Evolutionary conservation across 2,888 invertebrate genomes (phyloP), one percentile per base, ranked within the genome.

Genomic region (Crocallis elinguaria): DNA sequence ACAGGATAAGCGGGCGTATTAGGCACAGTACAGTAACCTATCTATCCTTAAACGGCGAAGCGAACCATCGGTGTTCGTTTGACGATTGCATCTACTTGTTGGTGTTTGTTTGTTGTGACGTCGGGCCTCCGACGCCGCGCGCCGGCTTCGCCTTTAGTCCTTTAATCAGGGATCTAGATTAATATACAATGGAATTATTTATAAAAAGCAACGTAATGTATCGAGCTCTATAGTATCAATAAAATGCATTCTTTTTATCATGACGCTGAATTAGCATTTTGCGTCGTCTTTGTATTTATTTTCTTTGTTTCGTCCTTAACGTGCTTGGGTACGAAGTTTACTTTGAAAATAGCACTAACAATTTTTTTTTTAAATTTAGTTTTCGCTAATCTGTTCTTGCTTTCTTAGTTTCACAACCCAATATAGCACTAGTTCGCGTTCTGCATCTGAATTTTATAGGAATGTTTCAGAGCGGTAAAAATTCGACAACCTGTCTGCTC

Each of bases 51-150:
- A 71, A 77, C 61, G 76, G 79, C 59, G 64, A 72, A 73, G 69
- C 73, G 73, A 71, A 73, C 72, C 67, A 75, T 76, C 71, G 74
- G 81, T 79, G 84, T 82, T 80, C 80, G 79, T 76, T 73, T 73
- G 67, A 68, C 68, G 77, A 79, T 81, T 76, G 64, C 62, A 78
- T 79, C 77, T 62, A 58, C 27, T 37, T 29, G 62, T 71, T 64
- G 72, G 67, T 80, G 76, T 85, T 84, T 85, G 84, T 84, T 86
- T 85, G 84, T 79, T 74, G 72, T 77, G 79, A 79, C 76, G 80
- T 78, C 82, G 73, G 56, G 80, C 83, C 79, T 66, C 77, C 55
- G 82, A 84, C 85, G 81, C 84, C 84, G 83, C 78, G 85, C 85
- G 81, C 84, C 84, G 83, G 79, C 76, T 63, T 33, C 60, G 63